A percentile compares a stretch with the other conserved stretches of the same genome.
Evolutionary conservation across 2,797 vertebrate genomes (phyloP).

Genomic region (Rhincodon typus): DNA sequence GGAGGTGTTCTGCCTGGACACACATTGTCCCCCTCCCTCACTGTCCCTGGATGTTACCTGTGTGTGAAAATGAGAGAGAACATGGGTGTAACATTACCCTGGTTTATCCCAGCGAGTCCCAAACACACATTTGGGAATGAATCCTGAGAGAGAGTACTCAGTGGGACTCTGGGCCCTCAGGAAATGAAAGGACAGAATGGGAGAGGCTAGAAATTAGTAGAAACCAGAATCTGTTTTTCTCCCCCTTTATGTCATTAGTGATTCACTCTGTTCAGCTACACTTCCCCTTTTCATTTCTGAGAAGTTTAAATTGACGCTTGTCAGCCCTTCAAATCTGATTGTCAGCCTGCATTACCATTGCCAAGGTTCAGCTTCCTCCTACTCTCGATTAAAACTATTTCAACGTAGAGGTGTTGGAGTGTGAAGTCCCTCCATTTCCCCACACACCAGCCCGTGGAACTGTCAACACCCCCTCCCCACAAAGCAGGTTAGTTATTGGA

Average conservation of each 20-base stretch:
- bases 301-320: not conserved
- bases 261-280: not conserved
- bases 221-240: not conserved
- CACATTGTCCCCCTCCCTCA: not conserved
- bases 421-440: not conserved
- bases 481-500: too few relatives aligned
- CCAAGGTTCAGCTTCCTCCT: not conserved
- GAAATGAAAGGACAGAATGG: not conserved
- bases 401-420: not conserved
- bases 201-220: too few relatives aligned
- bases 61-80: not conserved
- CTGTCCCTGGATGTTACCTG: not conserved
- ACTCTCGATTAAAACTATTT: not conserved
- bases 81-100: not conserved
- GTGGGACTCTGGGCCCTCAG: not conserved
- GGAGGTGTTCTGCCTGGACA: not conserved
- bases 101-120: not conserved
- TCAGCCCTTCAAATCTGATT: not conserved
- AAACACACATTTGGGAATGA: not conserved
- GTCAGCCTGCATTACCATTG: not conserved
- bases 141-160: not conserved
- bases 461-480: too few relatives aligned
- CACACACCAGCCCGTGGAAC: not conserved
- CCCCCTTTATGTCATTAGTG: not conserved
- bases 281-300: not conserved